These are phyloP conservation scores for Sinhomidia bicolor DNA, from an alignment of 2,888 invertebrate species.

Conservation along the genomic window DNA sequence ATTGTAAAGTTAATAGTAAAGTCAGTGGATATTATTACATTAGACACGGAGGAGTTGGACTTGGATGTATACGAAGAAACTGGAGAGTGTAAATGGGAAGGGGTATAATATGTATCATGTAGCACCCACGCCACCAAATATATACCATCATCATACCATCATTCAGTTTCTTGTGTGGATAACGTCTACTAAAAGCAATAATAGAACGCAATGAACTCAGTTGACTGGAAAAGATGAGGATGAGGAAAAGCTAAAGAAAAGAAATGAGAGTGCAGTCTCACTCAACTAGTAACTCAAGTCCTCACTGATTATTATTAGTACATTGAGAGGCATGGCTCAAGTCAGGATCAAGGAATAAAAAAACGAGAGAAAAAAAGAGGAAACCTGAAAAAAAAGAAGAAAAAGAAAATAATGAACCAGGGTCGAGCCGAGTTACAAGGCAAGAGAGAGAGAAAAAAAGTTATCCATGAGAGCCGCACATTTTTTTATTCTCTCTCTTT, in stretches of 20 bases:
- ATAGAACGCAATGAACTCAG: constrained; percentile 42
- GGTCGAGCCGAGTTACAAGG: no score
- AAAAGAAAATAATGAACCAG: constrained; percentile 37
- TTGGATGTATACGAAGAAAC: no score
- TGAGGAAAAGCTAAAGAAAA: not conserved
- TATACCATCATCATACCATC: not conserved
- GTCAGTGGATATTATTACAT: not conserved
- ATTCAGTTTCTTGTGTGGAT: not conserved
- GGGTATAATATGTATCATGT: not conserved
- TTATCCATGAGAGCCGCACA: constrained; percentile 15
- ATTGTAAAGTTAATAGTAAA: not conserved
- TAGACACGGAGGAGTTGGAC: no score
- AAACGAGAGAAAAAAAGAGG: not conserved
- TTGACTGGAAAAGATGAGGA: constrained; percentile 50
- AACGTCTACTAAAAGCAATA: constrained; percentile 5
- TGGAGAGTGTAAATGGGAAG: constrained; percentile 11
- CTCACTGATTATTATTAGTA: constrained; percentile 10
- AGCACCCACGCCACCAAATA: not conserved
- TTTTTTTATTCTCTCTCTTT: constrained; percentile 17
- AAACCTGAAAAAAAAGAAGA: no score
- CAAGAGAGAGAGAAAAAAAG: not conserved
- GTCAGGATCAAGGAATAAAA: not conserved
- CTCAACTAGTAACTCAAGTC: not conserved
- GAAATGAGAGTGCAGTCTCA: constrained; percentile 4
- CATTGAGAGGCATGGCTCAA: not conserved